These are phyloP conservation scores for Genyomyrus donnyi DNA, from an alignment of 2,113 vertebrate genomes.

Conservation along the genomic window DNA sequence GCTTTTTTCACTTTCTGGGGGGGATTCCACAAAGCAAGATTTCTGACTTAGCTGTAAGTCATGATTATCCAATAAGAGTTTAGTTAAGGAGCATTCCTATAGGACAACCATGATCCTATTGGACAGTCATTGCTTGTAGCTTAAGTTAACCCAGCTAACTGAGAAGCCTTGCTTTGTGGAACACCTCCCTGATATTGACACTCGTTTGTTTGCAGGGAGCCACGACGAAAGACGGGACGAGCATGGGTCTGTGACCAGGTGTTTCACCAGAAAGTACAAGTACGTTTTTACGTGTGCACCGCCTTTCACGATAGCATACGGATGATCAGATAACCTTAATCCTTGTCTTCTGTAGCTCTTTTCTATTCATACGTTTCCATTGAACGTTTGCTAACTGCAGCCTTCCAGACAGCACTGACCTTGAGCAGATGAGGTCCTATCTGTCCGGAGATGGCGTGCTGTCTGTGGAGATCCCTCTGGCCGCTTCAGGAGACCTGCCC, in stretches of 20 bases:
- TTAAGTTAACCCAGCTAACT: neutral
- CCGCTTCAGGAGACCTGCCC: constrained; percentile 29
- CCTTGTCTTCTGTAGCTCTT: neutral
- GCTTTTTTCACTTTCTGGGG: constrained; percentile 3
- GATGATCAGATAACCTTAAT: neutral
- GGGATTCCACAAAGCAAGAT: neutral
- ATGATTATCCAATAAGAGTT: neutral
- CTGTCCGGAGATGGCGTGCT: constrained; percentile 58
- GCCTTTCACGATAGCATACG: neutral
- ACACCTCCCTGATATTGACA: constrained; percentile 12
- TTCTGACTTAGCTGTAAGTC: neutral
- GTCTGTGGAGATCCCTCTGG: constrained; percentile 52
- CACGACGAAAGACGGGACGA: constrained; percentile 62
- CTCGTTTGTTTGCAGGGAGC: constrained; percentile 49
- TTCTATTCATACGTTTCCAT: neutral
- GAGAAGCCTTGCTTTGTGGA: neutral
- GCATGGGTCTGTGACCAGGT: constrained; percentile 58
- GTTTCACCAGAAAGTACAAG: constrained; percentile 67
- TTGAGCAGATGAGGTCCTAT: constrained; percentile 38
- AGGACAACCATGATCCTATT: neutral
- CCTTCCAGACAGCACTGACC: constrained; percentile 49
- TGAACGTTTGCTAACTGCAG: constrained; percentile 34
- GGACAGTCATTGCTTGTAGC: neutral
- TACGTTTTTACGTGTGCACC: constrained; percentile 29
- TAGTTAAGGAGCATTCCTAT: neutral